Evolutionary conservation across 2,888 invertebrate species (phyloP).

Genomic region (Leptinotarsa tumamoca): DNA sequence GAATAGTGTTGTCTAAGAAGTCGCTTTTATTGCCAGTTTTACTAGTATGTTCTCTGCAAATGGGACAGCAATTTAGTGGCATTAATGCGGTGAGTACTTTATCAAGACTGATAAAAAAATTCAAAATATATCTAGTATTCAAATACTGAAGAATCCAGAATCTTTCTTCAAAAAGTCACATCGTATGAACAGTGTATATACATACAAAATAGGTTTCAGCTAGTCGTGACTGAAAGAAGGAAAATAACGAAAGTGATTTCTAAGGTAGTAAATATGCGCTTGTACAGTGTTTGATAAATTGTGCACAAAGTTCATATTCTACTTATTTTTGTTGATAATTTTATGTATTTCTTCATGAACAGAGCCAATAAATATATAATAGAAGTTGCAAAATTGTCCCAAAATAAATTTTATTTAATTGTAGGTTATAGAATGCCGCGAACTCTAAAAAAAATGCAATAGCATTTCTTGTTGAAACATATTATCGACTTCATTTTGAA

Average conservation of each 20-base stretch:
- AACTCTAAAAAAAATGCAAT: background rate
- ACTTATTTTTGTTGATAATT: background rate
- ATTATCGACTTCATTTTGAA: too few species aligned
- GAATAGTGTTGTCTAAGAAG: slow-evolving; percentile 71
- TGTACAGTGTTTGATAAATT: background rate
- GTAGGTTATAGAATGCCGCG: too few species aligned
- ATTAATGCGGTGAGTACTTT: slow-evolving; percentile 82
- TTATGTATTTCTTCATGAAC: slow-evolving; percentile 20
- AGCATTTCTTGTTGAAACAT: background rate
- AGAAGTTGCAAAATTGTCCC: background rate
- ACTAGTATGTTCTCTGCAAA: slow-evolving; percentile 82
- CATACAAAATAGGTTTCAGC: too few species aligned
- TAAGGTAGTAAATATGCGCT: too few species aligned
- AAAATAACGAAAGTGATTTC: too few species aligned
- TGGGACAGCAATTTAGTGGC: slow-evolving; percentile 91
- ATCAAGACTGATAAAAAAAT: background rate
- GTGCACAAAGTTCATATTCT: background rate
- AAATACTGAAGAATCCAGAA: too few species aligned
- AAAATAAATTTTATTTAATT: background rate
- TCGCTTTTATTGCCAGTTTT: slow-evolving; percentile 78
- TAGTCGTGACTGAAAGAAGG: too few species aligned
- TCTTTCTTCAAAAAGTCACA: too few species aligned
- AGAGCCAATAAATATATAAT: background rate
- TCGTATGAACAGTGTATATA: too few species aligned
- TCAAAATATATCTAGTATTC: too few species aligned